Base-by-base conservation (phyloP, 2,113 vertebrate species). In the Aythya baeri region DNA sequence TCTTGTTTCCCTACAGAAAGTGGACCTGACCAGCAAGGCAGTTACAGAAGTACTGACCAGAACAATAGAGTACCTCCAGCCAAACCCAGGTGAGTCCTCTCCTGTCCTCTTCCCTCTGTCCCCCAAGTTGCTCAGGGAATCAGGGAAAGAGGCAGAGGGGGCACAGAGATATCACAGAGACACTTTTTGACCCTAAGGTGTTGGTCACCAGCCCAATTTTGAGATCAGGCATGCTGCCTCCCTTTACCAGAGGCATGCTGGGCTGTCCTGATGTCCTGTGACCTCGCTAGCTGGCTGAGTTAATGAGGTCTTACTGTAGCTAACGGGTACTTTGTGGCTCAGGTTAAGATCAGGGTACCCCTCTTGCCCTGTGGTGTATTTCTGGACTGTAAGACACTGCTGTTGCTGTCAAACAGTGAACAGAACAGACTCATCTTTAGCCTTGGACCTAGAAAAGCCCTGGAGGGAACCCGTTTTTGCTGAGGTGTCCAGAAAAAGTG, bases 61-160 rank as follows among this genome's bases (percentile, higher is more conserved):
- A 96, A 99, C 99, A 44, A 99, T 98, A 1, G 99, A 99, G 95
- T 99, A 99, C 97, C 98, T 99, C 81, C 99, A 99, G 91, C 99
- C 99, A 12, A 99, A 99, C 97, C 99, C 99, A 93, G 99, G 99
- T 99, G 96, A 97, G 97, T 46, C 21, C 21, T 62, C 21, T 34
- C n/a, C 88, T 29, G 5, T 6, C 29, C n/a, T 58, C 27, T 67
- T 76, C 16, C 66, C 46, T 57, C 38, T 23, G 58, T 7, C 36
- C 21, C 18, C 2, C 54, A 18, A 4, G 9, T 14, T 57, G 46
- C 8, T 61, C 58, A 57, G 52, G 62, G 43, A 12, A 63, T 14
- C 41, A 59, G 46, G 57, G 46, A 13, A 63, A 22, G 43, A n/a
- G 31, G 38, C 58, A 78, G 29, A 49, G 8, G 9, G 32, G 29